Conservation (phyloP, 2,888 invertebrate species). For the Onthophagus sagittarius region DNA sequence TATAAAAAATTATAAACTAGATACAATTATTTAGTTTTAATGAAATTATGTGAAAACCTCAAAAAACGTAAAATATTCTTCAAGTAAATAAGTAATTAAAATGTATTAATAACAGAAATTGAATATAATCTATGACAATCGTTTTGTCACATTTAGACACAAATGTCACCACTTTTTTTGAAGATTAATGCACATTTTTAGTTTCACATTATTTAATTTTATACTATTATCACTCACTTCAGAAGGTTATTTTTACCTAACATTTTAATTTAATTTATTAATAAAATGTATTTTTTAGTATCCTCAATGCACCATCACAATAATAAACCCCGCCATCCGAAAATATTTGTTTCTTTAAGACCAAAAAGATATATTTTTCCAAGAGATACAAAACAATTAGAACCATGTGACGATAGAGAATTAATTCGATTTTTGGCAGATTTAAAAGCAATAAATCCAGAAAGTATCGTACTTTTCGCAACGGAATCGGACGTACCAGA, state of each 20-base stretch:
- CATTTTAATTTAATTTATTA: background rate
- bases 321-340: background rate
- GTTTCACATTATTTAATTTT: background rate
- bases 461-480: constrained; percentile 51
- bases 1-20: too few relatives aligned
- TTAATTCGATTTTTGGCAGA: constrained; percentile 51
- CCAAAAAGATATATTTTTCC: background rate
- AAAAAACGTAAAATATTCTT: too few relatives aligned
- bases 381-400: constrained; percentile 9
- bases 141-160: constrained; percentile 2
- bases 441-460: constrained; percentile 53
- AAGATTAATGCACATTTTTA: constrained; percentile 10
- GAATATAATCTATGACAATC: background rate
- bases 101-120: too few relatives aligned
- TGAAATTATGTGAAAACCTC: too few relatives aligned
- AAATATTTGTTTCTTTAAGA: background rate
- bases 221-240: background rate
- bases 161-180: background rate
- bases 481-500: constrained; percentile 44
- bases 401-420: constrained; percentile 44
- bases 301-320: constrained; percentile 2
- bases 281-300: background rate
- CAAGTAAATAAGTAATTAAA: too few relatives aligned
- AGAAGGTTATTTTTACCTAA: background rate
- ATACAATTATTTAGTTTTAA: too few relatives aligned